Percentiles rank a stretch among this genome's conserved stretches.
Conservation (phyloP, 2,888 invertebrate genomes). For the Gymnocheta viridis region DNA sequence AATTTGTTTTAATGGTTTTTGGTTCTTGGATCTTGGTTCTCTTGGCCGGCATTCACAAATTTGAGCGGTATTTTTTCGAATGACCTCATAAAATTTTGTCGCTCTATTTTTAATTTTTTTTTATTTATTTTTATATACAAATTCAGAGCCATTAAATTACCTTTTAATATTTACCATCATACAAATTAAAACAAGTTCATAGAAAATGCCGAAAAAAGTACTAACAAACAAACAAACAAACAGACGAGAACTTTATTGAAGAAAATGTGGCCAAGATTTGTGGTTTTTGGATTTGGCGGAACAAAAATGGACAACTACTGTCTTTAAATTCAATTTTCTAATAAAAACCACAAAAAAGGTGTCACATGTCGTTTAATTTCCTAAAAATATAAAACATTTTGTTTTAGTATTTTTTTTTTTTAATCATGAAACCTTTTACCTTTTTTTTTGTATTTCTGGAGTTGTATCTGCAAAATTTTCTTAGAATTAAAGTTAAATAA, state of each 20-base stretch:
- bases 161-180: slow-evolving; percentile 46
- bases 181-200: slow-evolving; percentile 62
- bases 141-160: slow-evolving; percentile 26
- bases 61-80: slow-evolving; percentile 50
- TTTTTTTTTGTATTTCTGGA: slow-evolving; percentile 34
- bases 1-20: slow-evolving; percentile 58
- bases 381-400: slow-evolving; percentile 57
- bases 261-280: slow-evolving; percentile 29
- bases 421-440: slow-evolving; percentile 4
- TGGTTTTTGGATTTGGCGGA: slow-evolving; percentile 40
- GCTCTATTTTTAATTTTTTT: slow-evolving; percentile 52
- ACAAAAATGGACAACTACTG: slow-evolving; percentile 21
- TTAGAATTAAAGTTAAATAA: slow-evolving; percentile 60
- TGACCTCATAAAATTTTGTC: slow-evolving; percentile 65
- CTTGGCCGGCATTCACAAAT: slow-evolving; percentile 1
- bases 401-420: background rate
- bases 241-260: no score
- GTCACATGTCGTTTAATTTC: slow-evolving; percentile 69
- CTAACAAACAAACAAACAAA: background rate
- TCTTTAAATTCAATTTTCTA: slow-evolving; percentile 31
- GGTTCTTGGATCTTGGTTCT: no score
- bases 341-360: slow-evolving; percentile 52
- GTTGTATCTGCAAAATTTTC: slow-evolving; percentile 57
- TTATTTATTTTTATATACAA: background rate
- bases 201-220: slow-evolving; percentile 45